Evolutionary conservation across 2,888 invertebrate species (phyloP).

Genomic region (Morinoia aosen): DNA sequence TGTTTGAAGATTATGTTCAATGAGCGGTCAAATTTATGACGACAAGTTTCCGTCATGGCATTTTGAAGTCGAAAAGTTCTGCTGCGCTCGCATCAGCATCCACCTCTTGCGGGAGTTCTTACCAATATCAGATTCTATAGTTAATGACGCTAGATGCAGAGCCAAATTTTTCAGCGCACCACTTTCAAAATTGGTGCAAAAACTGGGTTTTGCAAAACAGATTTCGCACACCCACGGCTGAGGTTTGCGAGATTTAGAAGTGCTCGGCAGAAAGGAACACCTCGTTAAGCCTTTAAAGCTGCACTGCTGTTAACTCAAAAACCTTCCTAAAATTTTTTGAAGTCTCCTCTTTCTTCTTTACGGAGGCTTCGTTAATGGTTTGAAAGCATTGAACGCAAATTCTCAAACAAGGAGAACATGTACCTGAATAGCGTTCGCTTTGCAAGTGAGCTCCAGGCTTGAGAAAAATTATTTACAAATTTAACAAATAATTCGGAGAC

Average conservation of each 20-base stretch:
- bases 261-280: slow-evolving; percentile 9
- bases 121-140: neutral
- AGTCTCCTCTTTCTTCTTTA: neutral
- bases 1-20: too few species aligned
- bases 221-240: neutral
- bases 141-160: neutral
- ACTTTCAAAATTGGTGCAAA: neutral
- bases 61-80: too few species aligned
- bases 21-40: too few species aligned
- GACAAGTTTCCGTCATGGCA: too few species aligned
- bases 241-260: neutral
- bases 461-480: neutral
- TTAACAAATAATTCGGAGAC: too few species aligned
- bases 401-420: neutral
- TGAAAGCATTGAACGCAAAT: neutral
- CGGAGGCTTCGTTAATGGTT: neutral
- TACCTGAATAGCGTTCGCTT: neutral
- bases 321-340: neutral
- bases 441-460: neutral
- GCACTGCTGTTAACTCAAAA: neutral
- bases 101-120: too few species aligned
- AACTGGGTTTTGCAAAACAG: neutral
- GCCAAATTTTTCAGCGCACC: neutral
- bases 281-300: slow-evolving; percentile 17
- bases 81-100: too few species aligned